These are phyloP conservation scores for Didymodactylos carnosus DNA, from an alignment of 2,888 invertebrate species.

Conservation along the genomic window DNA sequence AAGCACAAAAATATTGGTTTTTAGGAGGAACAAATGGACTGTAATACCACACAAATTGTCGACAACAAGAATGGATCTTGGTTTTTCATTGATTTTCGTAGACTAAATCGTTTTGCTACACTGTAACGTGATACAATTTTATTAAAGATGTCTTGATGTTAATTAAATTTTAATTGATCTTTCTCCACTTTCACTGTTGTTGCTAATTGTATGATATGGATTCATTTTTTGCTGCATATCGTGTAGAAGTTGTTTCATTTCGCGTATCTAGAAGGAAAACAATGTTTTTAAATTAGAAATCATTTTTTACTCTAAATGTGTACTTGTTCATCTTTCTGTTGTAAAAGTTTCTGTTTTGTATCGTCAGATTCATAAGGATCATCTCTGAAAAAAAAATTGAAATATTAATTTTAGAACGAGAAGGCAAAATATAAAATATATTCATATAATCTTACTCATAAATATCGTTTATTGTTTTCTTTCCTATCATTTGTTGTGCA, in stretches of 20 bases:
- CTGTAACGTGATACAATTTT: too few species aligned
- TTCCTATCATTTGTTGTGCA: constrained; percentile 1
- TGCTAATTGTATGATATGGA: neutral
- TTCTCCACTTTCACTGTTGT: neutral
- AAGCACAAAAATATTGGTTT: too few species aligned
- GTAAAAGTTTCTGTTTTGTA: neutral
- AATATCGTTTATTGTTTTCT: neutral
- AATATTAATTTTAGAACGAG: too few species aligned
- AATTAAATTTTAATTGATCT: neutral
- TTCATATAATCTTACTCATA: neutral
- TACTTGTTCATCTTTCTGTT: neutral
- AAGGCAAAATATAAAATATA: neutral
- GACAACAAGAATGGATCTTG: too few species aligned
- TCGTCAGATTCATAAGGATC: neutral
- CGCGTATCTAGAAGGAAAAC: neutral
- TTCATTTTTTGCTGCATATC: neutral
- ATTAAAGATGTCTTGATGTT: too few species aligned
- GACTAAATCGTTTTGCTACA: too few species aligned
- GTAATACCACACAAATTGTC: too few species aligned
- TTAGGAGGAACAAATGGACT: too few species aligned
- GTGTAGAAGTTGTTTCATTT: neutral
- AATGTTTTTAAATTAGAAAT: neutral
- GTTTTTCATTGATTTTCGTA: too few species aligned
- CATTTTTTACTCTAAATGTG: too few species aligned
- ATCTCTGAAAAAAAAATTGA: neutral